These are phyloP conservation scores for Athalia circularis DNA, from an alignment of 2,888 invertebrate species.

Conservation along the genomic window DNA sequence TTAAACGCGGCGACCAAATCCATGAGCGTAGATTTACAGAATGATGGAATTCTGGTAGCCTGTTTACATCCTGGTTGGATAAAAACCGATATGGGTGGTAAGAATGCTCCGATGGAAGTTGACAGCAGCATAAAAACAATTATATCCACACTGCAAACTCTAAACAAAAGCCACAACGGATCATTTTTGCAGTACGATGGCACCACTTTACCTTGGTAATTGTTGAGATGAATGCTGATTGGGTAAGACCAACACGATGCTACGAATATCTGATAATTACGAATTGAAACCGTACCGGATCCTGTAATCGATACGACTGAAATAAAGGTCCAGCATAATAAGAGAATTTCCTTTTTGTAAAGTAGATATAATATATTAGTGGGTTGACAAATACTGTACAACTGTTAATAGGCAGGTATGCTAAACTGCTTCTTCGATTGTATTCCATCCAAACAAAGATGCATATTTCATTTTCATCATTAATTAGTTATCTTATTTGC, in stretches of 20 bases:
- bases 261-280: background rate
- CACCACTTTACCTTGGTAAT: constrained; percentile 83
- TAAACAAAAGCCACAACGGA: constrained; percentile 83
- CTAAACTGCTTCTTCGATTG: background rate
- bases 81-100: constrained; percentile 91
- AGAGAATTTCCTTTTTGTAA: constrained; percentile 1
- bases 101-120: constrained; percentile 84
- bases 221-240: background rate
- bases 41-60: constrained; percentile 84
- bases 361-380: constrained; percentile 19
- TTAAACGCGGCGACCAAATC: constrained; percentile 91
- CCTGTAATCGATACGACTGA: background rate
- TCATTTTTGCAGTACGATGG: constrained; percentile 88
- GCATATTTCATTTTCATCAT: background rate
- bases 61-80: constrained; percentile 95
- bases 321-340: background rate
- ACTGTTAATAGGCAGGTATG: constrained; percentile 13
- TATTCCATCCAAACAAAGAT: too few species aligned
- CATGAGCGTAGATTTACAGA: constrained; percentile 87
- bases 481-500: constrained; percentile 1
- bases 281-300: too few species aligned
- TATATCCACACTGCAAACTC: constrained; percentile 79
- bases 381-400: constrained; percentile 9
- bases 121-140: constrained; percentile 82
- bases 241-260: background rate